A percentile compares a stretch with the other conserved stretches of the same genome.
These are phyloP conservation scores for Emydoidea blandingii DNA, from an alignment of 2,797 vertebrate genomes.

Conservation along the genomic window DNA sequence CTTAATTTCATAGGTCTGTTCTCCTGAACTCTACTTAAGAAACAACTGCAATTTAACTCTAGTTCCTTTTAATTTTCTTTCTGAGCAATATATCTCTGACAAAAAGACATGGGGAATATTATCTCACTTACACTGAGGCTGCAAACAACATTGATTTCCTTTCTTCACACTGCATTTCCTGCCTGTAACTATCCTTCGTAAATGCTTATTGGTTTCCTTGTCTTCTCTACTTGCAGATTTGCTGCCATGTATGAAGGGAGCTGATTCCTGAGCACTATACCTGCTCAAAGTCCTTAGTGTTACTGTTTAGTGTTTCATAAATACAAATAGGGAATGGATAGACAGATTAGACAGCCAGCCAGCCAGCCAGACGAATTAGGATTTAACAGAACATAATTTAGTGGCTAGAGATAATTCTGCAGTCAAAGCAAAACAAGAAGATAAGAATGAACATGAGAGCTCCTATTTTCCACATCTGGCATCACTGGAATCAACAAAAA, in stretches of 20 bases:
- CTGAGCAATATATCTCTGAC: constrained; percentile 1
- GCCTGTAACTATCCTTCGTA: background rate
- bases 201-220: background rate
- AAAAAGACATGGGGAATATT: background rate
- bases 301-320: background rate
- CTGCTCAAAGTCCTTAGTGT: background rate
- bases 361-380: background rate
- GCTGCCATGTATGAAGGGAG: background rate
- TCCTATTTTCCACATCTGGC: background rate
- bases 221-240: accelerated
- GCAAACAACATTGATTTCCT: background rate
- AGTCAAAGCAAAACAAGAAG: background rate
- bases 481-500: background rate
- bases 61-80: background rate
- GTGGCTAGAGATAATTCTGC: background rate
- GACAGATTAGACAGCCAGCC: background rate
- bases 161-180: background rate
- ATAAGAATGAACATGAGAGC: background rate
- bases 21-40: background rate
- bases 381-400: background rate
- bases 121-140: background rate
- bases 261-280: background rate
- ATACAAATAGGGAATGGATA: background rate
- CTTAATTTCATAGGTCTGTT: constrained; percentile 6
- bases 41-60: constrained; percentile 14